Conservation (phyloP, 2,113 vertebrate species). For the Thamnophis sirtalis region DNA sequence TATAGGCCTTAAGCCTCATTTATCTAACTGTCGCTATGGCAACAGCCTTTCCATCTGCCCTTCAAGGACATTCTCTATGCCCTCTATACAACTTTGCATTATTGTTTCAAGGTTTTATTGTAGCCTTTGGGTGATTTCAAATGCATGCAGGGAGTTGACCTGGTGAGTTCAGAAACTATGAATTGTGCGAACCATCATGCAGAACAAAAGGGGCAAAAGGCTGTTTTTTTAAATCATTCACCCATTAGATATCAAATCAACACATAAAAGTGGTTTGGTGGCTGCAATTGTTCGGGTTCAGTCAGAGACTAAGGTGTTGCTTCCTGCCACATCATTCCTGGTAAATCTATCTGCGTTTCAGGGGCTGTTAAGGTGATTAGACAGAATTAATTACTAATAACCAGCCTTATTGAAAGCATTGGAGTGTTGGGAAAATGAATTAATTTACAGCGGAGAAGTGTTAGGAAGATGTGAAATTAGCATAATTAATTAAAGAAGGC, state of each 20-base stretch:
- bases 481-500: conserved; percentile 4
- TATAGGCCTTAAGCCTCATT: not conserved
- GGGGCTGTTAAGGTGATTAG: not conserved
- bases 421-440: not conserved
- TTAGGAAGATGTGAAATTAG: conserved; percentile 12
- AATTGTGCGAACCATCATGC: not conserved
- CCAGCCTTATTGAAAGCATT: not conserved
- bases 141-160: not conserved
- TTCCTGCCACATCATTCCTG: not conserved
- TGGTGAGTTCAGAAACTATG: not conserved
- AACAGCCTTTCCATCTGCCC: not conserved
- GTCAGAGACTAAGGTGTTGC: not conserved
- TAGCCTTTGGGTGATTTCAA: not conserved
- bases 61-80: not conserved
- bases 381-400: not conserved
- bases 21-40: not conserved
- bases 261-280: not conserved
- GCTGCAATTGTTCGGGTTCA: not conserved
- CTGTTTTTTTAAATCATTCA: not conserved
- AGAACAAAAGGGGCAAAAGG: not conserved
- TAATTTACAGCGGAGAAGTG: conserved; percentile 7
- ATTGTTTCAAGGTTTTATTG: not conserved
- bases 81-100: not conserved
- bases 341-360: not conserved
- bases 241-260: not conserved